Conservation (phyloP, 1,140 invertebrate genomes). For the Hyposmocoma kahamanoa region DNA sequence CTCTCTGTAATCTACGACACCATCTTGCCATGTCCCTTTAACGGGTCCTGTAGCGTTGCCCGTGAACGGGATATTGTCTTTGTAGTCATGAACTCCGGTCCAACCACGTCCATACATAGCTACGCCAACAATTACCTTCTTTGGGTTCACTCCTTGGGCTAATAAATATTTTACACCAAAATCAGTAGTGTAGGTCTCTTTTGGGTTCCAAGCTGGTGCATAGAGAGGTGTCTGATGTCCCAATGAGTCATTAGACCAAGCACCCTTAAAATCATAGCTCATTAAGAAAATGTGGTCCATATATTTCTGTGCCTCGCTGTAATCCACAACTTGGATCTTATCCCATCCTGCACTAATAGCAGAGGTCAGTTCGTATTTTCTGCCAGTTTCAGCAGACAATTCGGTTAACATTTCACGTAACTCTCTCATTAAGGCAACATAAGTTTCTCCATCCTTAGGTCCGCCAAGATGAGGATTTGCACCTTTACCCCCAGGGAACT, state of each 20-base stretch:
- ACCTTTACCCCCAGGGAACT: slow-evolving; percentile 65
- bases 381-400: slow-evolving; percentile 47
- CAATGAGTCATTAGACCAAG: slow-evolving; percentile 61
- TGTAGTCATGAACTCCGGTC: slow-evolving; percentile 55
- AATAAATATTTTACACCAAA: slow-evolving; percentile 56
- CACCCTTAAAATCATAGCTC: slow-evolving; percentile 67
- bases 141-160: slow-evolving; percentile 58
- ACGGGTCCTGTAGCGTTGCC: slow-evolving; percentile 53
- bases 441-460: slow-evolving; percentile 52
- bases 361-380: slow-evolving; percentile 61
- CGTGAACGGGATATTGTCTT: slow-evolving; percentile 53
- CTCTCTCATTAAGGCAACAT: slow-evolving; percentile 59
- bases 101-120: slow-evolving; percentile 65
- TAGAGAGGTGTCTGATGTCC: slow-evolving; percentile 58
- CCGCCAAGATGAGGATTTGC: slow-evolving; percentile 56
- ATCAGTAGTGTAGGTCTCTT: slow-evolving; percentile 63
- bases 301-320: slow-evolving; percentile 55
- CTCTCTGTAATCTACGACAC: slow-evolving; percentile 62
- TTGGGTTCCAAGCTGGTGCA: slow-evolving; percentile 52
- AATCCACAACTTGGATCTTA: slow-evolving; percentile 63
- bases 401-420: slow-evolving; percentile 59
- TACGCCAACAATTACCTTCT: slow-evolving; percentile 62
- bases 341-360: slow-evolving; percentile 66
- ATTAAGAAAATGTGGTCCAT: slow-evolving; percentile 68
- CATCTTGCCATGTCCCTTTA: slow-evolving; percentile 64